Evolutionary conservation across 2,797 vertebrate genomes (phyloP).

Genomic region (Okamejei kenojei): DNA sequence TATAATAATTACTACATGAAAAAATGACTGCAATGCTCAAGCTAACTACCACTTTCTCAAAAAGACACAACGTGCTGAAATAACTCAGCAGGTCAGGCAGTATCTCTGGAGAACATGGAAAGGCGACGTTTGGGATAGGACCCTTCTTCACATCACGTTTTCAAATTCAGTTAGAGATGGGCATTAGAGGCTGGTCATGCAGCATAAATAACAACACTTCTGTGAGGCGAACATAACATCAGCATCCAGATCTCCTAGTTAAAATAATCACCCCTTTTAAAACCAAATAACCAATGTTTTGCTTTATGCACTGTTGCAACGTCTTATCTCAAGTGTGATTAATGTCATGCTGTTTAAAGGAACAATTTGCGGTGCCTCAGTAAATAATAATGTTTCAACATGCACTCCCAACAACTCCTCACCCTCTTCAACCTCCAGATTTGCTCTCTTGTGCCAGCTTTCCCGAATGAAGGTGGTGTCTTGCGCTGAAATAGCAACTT

Average conservation of each 20-base stretch:
- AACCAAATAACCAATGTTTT: not conserved
- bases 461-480: not conserved
- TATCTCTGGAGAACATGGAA: too few species aligned
- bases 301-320: not conserved
- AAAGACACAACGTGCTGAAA: too few species aligned
- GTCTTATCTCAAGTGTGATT: not conserved
- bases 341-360: not conserved
- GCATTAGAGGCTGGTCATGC: too few species aligned
- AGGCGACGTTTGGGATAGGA: too few species aligned
- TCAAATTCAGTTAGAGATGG: too few species aligned
- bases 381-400: not conserved
- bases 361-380: not conserved
- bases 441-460: not conserved
- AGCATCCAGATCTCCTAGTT: not conserved
- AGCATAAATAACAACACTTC: too few species aligned
- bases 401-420: too few species aligned
- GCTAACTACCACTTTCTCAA: too few species aligned
- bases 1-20: too few species aligned
- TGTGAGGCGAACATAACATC: not conserved
- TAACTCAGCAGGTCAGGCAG: too few species aligned
- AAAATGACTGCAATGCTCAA: too few species aligned
- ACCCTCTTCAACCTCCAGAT: not conserved
- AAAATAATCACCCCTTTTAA: not conserved
- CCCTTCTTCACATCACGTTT: too few species aligned
- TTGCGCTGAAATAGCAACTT: not conserved